Conservation (phyloP, 1,140 invertebrate genomes). For the Branchinecta lindahli region DNA sequence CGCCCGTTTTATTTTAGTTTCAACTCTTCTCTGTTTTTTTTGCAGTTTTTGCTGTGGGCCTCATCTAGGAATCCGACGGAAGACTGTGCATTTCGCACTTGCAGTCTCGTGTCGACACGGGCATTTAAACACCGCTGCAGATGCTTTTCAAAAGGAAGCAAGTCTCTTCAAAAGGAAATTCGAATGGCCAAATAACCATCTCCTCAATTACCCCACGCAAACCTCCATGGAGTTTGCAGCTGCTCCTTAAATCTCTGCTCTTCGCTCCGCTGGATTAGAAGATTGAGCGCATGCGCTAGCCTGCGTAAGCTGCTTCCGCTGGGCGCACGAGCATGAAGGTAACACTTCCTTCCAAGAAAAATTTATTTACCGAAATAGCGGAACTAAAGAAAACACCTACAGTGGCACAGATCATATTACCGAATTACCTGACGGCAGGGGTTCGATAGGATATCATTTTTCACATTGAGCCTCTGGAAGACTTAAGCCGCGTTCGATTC, state of each 20-base stretch:
- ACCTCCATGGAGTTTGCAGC: not conserved
- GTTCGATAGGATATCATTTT: no score
- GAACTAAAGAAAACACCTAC: no score
- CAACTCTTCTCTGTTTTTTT: no score
- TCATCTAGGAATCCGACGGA: no score
- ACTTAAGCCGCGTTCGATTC: no score
- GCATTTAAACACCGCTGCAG: not conserved
- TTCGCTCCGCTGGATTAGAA: not conserved
- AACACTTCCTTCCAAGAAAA: not conserved
- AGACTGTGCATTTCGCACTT: no score
- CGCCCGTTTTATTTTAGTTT: no score
- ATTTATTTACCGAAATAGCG: no score
- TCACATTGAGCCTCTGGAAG: no score
- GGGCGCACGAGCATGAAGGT: not conserved
- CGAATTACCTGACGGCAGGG: no score
- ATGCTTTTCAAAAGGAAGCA: not conserved
- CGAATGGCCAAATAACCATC: not conserved
- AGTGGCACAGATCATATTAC: no score
- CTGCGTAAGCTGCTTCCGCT: not conserved
- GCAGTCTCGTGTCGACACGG: not conserved
- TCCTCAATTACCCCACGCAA: conserved; percentile 10
- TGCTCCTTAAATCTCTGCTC: not conserved
- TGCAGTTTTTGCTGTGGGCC: no score
- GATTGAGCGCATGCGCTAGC: conserved; percentile 1
- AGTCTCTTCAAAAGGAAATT: not conserved